Evolutionary conservation across 2,113 vertebrate species (phyloP), one percentile per base, ranked within the genome.

Genomic region (Gopherus flavomarginatus): DNA sequence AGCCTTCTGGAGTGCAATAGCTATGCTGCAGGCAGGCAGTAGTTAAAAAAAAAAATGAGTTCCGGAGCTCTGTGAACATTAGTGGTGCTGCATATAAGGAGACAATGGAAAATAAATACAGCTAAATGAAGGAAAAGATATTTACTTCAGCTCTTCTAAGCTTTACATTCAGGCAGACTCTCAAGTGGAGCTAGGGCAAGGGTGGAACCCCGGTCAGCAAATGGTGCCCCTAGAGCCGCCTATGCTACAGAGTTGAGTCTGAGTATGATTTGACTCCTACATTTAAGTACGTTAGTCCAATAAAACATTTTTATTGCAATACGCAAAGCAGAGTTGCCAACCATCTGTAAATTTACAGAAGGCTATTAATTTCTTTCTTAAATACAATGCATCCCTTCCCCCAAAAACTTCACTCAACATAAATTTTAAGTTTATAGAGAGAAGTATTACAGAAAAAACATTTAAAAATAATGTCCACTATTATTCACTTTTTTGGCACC

Each of bases 221-320:
- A 93, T 83, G 21, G 81, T 90, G 90, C 86, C 72, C 50, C 91
- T 47, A 42, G 77, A 94, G 86, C 89, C 87, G 82, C 21, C 85
- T 90, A n/a, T 93, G 89, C 77, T 94, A 85, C 78, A 83, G 85
- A 65, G 72, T 10, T 86, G 80, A 89, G 85, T 53, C 89, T 84
- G 38, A 96, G 87, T 78, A 56, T 93, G 75, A 89, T 92, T 96
- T 96, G 96, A 94, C 96, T 98, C 91, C 97, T 90, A 86, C 4
- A 0, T 97, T 95, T 95, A 90, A 95, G 96, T 96, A 82, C 1
- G 0, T 97, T 92, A 96, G 94, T 87, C 94, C 94, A 98, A 98
- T 98, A 98, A 98, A 98, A 89, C 93, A 97, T 97, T 98, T 98
- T 98, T 98, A 98, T 97, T 98, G 75, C 97, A 97, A 91, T 92